These are phyloP conservation scores for Neodiprion virginianus DNA, from an alignment of 1,140 invertebrate genomes.

Conservation along the genomic window DNA sequence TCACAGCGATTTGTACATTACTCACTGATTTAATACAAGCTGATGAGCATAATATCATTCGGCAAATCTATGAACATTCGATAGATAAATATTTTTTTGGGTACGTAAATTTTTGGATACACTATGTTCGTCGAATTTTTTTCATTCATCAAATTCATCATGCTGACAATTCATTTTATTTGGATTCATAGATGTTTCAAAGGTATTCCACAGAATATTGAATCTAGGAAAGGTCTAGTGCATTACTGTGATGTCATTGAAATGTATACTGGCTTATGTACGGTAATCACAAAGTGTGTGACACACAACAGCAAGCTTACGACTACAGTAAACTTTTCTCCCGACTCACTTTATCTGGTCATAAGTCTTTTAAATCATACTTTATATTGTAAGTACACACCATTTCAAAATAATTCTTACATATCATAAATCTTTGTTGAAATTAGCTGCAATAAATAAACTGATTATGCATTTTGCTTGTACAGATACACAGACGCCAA, in stretches of 20 bases:
- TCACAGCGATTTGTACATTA: constrained; percentile 55
- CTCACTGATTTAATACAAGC: constrained; percentile 59
- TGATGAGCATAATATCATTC: constrained; percentile 47
- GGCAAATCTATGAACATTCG: constrained; percentile 50
- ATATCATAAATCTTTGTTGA: neutral
- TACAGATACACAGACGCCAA: constrained; percentile 46
- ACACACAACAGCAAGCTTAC: constrained; percentile 50
- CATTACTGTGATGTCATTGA: constrained; percentile 59
- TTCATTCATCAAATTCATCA: constrained; percentile 18
- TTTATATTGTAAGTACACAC: constrained; percentile 57
- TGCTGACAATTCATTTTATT: neutral
- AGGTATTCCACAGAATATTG: constrained; percentile 44
- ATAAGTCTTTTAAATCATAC: constrained; percentile 57
- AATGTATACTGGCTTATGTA: constrained; percentile 61
- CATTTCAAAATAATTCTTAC: constrained; percentile 8
- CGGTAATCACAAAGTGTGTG: constrained; percentile 55
- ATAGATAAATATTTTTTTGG: constrained; percentile 51
- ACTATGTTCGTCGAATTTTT: constrained; percentile 19
- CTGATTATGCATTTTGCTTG: constrained; percentile 16
- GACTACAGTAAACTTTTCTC: constrained; percentile 53
- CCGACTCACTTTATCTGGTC: constrained; percentile 56
- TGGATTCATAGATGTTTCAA: constrained; percentile 48
- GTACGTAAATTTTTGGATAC: constrained; percentile 30
- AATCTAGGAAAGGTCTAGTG: constrained; percentile 44
- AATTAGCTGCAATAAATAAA: neutral